Evolutionary conservation across 2,888 invertebrate species (phyloP).

Genomic region (Trisateles emortualis): DNA sequence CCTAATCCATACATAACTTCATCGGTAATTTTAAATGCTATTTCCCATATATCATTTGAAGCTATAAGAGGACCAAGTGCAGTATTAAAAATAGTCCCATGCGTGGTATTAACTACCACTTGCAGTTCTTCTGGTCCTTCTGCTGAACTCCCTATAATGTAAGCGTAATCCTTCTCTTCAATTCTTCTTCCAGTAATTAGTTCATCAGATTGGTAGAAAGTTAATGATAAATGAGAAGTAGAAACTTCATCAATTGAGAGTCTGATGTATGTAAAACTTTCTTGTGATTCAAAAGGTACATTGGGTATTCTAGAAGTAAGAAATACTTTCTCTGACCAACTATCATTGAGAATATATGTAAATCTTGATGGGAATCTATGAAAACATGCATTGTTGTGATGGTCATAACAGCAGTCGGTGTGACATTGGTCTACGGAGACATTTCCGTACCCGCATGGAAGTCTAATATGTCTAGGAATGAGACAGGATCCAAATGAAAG

Average conservation of each 20-base stretch:
- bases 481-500: conserved; percentile 76
- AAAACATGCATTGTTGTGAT: conserved; percentile 72
- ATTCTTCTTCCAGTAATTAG: conserved; percentile 57
- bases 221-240: conserved; percentile 67
- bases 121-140: conserved; percentile 64
- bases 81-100: conserved; percentile 82
- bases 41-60: conserved; percentile 88
- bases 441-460: conserved; percentile 72
- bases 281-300: conserved; percentile 65
- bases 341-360: conserved; percentile 70
- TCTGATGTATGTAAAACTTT: conserved; percentile 58
- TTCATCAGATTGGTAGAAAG: conserved; percentile 64
- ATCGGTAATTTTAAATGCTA: conserved; percentile 83
- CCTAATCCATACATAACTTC: conserved; percentile 87
- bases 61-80: conserved; percentile 87
- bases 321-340: conserved; percentile 67
- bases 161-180: conserved; percentile 60
- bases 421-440: conserved; percentile 69
- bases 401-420: conserved; percentile 83
- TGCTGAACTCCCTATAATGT: conserved; percentile 43
- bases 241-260: conserved; percentile 74
- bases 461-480: conserved; percentile 59
- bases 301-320: conserved; percentile 67
- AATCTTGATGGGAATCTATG: conserved; percentile 85
- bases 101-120: conserved; percentile 58